These are phyloP conservation scores for Zaprionus obscuricornis DNA, from an alignment of 2,888 invertebrate genomes.

Conservation along the genomic window DNA sequence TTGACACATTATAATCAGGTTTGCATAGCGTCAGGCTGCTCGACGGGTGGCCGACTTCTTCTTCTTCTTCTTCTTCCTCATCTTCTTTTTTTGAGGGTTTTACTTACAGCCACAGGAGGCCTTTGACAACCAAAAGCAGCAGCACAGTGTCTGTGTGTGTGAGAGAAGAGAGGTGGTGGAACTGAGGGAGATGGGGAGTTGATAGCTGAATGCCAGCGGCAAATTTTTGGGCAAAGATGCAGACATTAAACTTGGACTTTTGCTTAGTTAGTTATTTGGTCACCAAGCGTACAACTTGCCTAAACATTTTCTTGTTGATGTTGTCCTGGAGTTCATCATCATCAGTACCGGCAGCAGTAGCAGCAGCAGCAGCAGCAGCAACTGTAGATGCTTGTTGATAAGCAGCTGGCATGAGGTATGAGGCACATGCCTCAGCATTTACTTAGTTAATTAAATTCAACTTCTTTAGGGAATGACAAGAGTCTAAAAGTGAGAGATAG, in stretches of 20 bases:
- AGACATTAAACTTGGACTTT: slow-evolving; percentile 56
- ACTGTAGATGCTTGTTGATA: slow-evolving; percentile 47
- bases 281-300: slow-evolving; percentile 35
- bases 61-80: too few species aligned
- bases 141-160: too few species aligned
- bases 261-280: slow-evolving; percentile 44
- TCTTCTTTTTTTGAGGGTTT: too few species aligned
- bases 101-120: too few species aligned
- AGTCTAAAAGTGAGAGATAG: slow-evolving; percentile 19
- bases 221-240: slow-evolving; percentile 33
- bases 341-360: too few species aligned
- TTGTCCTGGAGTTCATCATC: slow-evolving; percentile 33
- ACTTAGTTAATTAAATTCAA: slow-evolving; percentile 80
- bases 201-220: slow-evolving; percentile 33
- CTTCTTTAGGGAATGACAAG: slow-evolving; percentile 47
- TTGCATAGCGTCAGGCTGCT: slow-evolving; percentile 58
- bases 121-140: too few species aligned
- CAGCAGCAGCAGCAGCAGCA: too few species aligned
- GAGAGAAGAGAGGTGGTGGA: neutral
- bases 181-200: slow-evolving; percentile 17
- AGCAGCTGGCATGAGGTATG: slow-evolving; percentile 30
- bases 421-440: slow-evolving; percentile 67
- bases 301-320: slow-evolving; percentile 13
- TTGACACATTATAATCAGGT: slow-evolving; percentile 79
- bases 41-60: slow-evolving; percentile 25